A percentile compares a stretch with the other conserved stretches of the same genome.
Evolutionary conservation across 2,113 vertebrate species (phyloP).

Genomic region (Neotragus moschatus): DNA sequence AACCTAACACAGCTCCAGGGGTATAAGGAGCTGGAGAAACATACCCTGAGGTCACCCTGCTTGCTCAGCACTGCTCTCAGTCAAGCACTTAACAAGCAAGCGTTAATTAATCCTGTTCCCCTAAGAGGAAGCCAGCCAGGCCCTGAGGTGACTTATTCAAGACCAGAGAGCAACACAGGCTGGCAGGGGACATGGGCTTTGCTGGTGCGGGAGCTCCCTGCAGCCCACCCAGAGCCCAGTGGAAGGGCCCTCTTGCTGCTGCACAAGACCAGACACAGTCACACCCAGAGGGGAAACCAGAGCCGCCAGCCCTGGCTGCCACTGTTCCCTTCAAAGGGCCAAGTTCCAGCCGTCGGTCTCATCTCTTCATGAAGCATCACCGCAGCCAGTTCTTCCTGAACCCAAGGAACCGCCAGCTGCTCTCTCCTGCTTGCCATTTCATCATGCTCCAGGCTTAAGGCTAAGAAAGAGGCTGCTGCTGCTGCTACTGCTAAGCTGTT

Average conservation of each 20-base stretch:
- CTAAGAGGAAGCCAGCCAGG: background rate
- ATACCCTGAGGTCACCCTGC: background rate
- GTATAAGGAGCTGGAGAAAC: background rate
- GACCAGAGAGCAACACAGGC: accelerated
- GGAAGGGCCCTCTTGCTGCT: background rate
- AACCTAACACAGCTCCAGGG: background rate
- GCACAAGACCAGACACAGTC: background rate
- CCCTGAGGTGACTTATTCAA: background rate
- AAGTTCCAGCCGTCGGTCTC: background rate
- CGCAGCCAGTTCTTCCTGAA: background rate
- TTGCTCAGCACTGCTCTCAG: background rate
- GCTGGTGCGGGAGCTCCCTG: background rate
- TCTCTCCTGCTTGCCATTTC: background rate
- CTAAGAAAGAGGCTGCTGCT: background rate
- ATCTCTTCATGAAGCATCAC: background rate
- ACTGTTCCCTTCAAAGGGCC: background rate
- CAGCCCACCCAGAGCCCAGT: background rate
- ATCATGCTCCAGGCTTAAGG: background rate
- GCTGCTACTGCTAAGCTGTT: no score
- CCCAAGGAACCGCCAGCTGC: background rate
- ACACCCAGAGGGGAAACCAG: background rate
- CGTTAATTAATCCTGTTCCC: background rate
- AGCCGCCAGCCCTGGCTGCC: background rate
- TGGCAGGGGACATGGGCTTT: background rate
- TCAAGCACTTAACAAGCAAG: background rate